Base-by-base conservation (phyloP, 1,140 invertebrate genomes). In the Drosophila suzukii region DNA sequence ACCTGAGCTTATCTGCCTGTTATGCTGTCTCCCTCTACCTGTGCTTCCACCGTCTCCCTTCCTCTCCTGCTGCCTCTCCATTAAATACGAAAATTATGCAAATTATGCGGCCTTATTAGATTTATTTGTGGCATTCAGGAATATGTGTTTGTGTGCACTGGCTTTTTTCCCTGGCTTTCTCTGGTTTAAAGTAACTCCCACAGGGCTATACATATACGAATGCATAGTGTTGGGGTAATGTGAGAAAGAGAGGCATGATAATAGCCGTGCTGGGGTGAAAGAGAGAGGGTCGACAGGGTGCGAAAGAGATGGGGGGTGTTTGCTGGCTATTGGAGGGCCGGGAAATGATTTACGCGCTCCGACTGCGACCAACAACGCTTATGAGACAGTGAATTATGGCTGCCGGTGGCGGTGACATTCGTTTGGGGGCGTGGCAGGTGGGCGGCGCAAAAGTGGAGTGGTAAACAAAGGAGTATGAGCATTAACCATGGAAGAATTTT, bases 81-180 rank as follows among this genome's bases (percentile, higher is more conserved):
- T 89, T 89, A 89, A 89, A 89, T 89, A 89, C 81, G 84, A 78
- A 76, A 89, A 89, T 89, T 89, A 89, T 89, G 84, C 85, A 89
- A 89, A 89, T 89, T 84, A 89, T 89, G 85, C 85, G 68, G 84
- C 54, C 74, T 89, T 89, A 89, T 89, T 89, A 89, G 85, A 89
- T 89, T 89, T 89, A 89, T 89, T 89, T 90, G 73, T 59, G 78
- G 73, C 85, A 75, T 72, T 84, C 82, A 61, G 59, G 51, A 44
- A 41, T 61, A 41, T 73, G 47, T 75, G 60, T 32, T 39, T 47
- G 43, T 46, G 30, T 36, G 24, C 49, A 15, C 43, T 57, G 17
- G 15, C 44, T 55, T 74, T 65, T 71, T 59, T 39, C 55, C 55
- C 27, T 34, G 49, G 56, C 56, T 66, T 44, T 17, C 60, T 59